phyloP scores from a whole-genome alignment of 2,888 invertebrate genomes.

The Leucophora obtusa region DNA sequence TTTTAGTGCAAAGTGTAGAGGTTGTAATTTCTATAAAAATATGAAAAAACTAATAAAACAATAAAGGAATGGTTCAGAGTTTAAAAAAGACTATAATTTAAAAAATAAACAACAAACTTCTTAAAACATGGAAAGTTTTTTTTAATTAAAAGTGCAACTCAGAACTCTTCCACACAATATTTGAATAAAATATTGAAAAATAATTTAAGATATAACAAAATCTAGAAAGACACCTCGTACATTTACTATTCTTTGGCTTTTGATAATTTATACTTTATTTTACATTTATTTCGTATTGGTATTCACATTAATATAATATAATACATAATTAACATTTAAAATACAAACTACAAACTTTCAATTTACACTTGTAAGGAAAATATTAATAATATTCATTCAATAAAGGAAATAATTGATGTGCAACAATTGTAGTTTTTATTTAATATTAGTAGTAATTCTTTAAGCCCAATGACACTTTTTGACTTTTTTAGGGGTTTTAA shows the following conservation, averaged over 20 bases:
- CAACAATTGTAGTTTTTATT: neutral
- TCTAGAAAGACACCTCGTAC: constrained; percentile 52
- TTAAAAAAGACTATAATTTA: neutral
- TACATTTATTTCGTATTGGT: constrained; percentile 10
- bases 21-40: constrained; percentile 81
- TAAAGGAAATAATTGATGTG: constrained; percentile 51
- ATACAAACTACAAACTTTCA: constrained; percentile 13
- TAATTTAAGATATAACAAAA: constrained; percentile 14
- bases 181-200: constrained; percentile 17
- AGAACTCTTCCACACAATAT: neutral
- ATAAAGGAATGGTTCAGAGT: no score
- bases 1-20: constrained; percentile 95
- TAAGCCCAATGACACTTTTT: no score
- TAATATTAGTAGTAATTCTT: no score
- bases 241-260: constrained; percentile 34
- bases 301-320: constrained; percentile 15
- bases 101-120: neutral
- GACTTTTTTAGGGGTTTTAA: no score
- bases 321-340: constrained; percentile 17
- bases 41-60: constrained; percentile 4
- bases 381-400: constrained; percentile 37
- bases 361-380: constrained; percentile 29
- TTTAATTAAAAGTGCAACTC: no score
- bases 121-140: neutral
- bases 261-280: constrained; percentile 22